A percentile compares a stretch with the other conserved stretches of the same genome.
phyloP scores from a whole-genome alignment of 2,797 vertebrate species.

The Myotis findleyi region DNA sequence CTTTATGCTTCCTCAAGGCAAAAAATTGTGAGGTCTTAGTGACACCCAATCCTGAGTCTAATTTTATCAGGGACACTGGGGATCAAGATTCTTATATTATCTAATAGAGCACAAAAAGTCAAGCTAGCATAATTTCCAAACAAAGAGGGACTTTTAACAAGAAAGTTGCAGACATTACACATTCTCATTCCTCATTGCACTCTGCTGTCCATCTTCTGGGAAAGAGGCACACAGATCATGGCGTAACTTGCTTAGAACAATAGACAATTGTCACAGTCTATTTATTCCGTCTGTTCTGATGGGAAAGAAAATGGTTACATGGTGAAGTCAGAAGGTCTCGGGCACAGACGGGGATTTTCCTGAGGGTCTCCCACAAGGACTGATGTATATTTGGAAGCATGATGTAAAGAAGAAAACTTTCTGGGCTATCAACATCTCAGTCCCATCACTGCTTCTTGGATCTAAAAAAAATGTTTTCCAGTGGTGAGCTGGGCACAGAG shows the following conservation, averaged over 20 bases:
- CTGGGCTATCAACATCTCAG: conserved; percentile 34
- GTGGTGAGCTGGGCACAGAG: neutral
- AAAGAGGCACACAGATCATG: conserved; percentile 66
- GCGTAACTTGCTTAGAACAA: conserved; percentile 69
- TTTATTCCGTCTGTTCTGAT: conserved; percentile 76
- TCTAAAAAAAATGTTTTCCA: neutral
- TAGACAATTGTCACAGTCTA: conserved; percentile 74
- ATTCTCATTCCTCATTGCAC: conserved; percentile 56
- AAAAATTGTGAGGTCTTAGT: neutral
- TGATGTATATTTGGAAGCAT: conserved; percentile 66
- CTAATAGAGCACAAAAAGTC: conserved; percentile 37
- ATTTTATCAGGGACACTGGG: conserved; percentile 52
- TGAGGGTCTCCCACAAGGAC: conserved; percentile 35
- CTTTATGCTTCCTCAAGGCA: neutral
- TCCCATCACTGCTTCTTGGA: neutral
- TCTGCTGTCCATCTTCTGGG: conserved; percentile 67
- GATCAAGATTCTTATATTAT: conserved; percentile 23
- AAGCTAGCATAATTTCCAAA: conserved; percentile 54
- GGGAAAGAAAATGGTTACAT: conserved; percentile 73
- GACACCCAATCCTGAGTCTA: neutral
- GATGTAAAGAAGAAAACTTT: conserved; percentile 35
- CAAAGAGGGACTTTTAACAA: conserved; percentile 76
- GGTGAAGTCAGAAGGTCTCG: conserved; percentile 78
- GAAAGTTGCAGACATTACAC: conserved; percentile 75
- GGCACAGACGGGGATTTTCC: conserved; percentile 68